Base-by-base conservation (phyloP, 2,888 invertebrate genomes). In the Tribolium freemani region DNA sequence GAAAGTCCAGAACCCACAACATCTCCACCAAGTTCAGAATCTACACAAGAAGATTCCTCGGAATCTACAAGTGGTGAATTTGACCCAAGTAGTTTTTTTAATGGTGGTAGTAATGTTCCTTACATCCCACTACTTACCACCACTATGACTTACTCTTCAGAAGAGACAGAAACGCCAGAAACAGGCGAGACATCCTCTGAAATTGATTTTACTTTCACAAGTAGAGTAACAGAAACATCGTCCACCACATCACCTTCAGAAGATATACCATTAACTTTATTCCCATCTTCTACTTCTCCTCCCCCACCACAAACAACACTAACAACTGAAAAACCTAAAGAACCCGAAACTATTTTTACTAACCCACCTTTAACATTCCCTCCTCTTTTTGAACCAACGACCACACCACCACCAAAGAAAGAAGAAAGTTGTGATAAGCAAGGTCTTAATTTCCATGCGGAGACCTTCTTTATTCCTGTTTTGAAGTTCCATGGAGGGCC, bases 401-500 rank as follows among this genome's bases (percentile, higher is more conserved):
- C 73, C 48, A 30, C 53, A 5, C 50, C 16, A 2, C 26, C 13
- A 16, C 10, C 16, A 16, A 5, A 9, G 46, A 10, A 45, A 53
- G 8, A 21, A 45, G 58, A 58, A 38, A 10, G 20, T 48, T 11
- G 38, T 21, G 68, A 61, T 9, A 50, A 26, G 10, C 10, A 48
- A 0, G 26, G 13, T 13, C 8, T 8, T 48, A 9, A 38, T 13
- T 75, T 61, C 48, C 26, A 73, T 5, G 20, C 74, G 2, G 69
- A 77, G 48, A 72, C 75, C 2, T 69, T 76, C 21, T 80, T 79
- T 45, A 77, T 80, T 46, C 80, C 80, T 5, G 76, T 80, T 4
- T 68, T 80, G 8, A 77, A 75, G 61, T 74, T 79, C 66, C 57
- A 76, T 13, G 73, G 72, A 11, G 51, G 71, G 11, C 72, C 77